Evolutionary conservation across 2,113 vertebrate species (phyloP).

Genomic region (Silurus meridionalis): DNA sequence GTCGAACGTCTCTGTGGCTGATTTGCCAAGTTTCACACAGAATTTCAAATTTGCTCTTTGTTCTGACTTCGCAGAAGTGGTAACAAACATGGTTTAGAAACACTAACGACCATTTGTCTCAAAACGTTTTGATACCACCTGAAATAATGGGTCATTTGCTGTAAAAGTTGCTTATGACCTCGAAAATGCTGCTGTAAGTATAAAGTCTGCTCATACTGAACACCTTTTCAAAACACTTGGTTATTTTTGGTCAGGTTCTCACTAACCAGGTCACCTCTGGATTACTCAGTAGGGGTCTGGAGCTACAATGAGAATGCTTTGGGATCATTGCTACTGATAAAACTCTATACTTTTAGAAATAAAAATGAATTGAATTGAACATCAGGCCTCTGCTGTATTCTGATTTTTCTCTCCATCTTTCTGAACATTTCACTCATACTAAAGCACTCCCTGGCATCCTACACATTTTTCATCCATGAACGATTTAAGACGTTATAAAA

Average conservation of each 20-base stretch:
- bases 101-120: no score
- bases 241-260: not conserved
- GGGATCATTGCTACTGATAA: no score
- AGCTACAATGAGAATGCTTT: not conserved
- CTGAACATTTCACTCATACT: not conserved
- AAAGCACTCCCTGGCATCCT: not conserved
- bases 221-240: not conserved
- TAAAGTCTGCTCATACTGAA: not conserved
- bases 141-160: not conserved
- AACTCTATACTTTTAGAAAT: no score
- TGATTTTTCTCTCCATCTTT: no score
- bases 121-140: no score
- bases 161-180: not conserved
- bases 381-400: not conserved
- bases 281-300: not conserved
- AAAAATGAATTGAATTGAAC: not conserved
- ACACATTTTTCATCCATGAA: not conserved
- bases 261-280: not conserved
- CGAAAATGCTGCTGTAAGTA: not conserved
- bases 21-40: no score
- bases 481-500: not conserved
- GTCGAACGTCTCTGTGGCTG: no score
- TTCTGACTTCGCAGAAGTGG: no score
- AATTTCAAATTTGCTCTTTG: no score
- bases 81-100: no score